A percentile compares a stretch with the other conserved stretches of the same genome.
Evolutionary conservation across 2,797 vertebrate genomes (phyloP).

Genomic region (Delichon dasypus): DNA sequence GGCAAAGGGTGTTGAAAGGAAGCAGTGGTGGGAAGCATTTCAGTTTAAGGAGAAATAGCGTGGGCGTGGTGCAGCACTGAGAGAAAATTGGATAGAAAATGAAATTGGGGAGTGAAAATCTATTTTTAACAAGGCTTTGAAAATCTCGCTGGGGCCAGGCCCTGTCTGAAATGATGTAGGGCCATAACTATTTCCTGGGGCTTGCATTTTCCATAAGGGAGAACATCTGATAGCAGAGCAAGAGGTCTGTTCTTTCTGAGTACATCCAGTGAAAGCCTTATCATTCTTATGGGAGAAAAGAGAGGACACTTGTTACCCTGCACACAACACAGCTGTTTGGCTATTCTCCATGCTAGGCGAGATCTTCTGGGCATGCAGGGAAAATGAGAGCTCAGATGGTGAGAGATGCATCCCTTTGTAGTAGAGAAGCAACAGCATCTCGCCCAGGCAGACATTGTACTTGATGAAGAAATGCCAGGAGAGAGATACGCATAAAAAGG

Average conservation of each 20-base stretch:
- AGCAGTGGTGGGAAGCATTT: constrained; percentile 7
- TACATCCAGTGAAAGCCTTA: background rate
- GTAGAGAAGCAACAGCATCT: background rate
- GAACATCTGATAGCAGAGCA: constrained; percentile 37
- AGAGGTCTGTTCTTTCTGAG: constrained; percentile 9
- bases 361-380: constrained; percentile 4
- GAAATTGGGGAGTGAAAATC: background rate
- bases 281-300: background rate
- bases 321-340: constrained; percentile 28
- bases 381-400: background rate
- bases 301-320: constrained; percentile 13
- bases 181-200: constrained; percentile 5
- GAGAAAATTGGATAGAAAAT: constrained; percentile 35
- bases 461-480: background rate
- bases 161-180: constrained; percentile 44
- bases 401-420: background rate
- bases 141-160: constrained; percentile 2
- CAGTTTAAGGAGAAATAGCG: constrained; percentile 10
- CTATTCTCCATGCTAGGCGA: background rate
- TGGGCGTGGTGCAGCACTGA: background rate
- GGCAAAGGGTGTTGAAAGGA: background rate
- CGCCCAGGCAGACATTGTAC: background rate
- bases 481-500: background rate
- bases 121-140: constrained; percentile 40
- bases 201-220: constrained; percentile 29